Conservation (phyloP, 2,113 vertebrate genomes). For the Seriola aureovittata region DNA sequence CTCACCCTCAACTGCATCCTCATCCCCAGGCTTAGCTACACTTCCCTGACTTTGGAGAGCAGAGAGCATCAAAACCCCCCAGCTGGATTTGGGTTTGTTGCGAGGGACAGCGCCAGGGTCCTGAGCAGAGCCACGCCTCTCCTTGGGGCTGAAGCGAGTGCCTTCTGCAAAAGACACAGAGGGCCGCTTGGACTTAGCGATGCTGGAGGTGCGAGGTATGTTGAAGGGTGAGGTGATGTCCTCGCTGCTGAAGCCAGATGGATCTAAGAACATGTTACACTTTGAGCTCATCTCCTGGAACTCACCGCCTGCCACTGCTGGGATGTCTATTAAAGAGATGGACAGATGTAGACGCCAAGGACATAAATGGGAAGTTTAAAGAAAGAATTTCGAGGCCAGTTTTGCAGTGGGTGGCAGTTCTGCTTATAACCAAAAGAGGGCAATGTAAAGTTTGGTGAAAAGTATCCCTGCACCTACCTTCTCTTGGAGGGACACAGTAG, state of each 20-base stretch:
- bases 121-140: conserved; percentile 78
- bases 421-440: background rate
- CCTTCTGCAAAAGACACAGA: conserved; percentile 97
- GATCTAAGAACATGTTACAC: conserved; percentile 84
- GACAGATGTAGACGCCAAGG: background rate
- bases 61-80: conserved; percentile 83
- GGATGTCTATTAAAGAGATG: conserved; percentile 73
- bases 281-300: conserved; percentile 86
- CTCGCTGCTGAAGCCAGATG: conserved; percentile 84
- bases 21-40: conserved; percentile 63
- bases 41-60: conserved; percentile 72
- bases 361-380: background rate
- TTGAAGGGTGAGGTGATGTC: conserved; percentile 88
- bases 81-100: conserved; percentile 85
- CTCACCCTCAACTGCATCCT: conserved; percentile 59
- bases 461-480: conserved; percentile 85
- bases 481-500: conserved; percentile 91
- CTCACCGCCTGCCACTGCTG: conserved; percentile 77
- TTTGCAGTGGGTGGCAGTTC: background rate
- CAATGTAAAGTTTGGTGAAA: background rate
- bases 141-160: conserved; percentile 90
- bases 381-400: background rate
- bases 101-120: conserved; percentile 80
- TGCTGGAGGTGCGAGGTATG: conserved; percentile 97
- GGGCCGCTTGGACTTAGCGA: conserved; percentile 93